phyloP scores from a whole-genome alignment of 23 tunicate genomes.

The Trididemnum clinides region DNA sequence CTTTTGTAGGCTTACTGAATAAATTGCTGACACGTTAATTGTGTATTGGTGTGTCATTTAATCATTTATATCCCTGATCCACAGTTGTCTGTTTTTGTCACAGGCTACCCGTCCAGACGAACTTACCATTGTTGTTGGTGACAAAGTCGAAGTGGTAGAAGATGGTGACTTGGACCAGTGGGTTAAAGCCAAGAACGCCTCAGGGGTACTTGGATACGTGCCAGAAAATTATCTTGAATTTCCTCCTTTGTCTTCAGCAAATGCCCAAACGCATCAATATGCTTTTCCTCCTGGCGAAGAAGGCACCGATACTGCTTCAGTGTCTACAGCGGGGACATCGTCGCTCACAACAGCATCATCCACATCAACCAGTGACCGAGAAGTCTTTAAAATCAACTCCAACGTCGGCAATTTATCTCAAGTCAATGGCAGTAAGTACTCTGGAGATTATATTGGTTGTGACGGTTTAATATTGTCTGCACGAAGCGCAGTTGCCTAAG shows the following conservation, averaged over 20 bases:
- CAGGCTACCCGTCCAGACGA: slow-evolving; percentile 89
- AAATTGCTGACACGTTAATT: no score
- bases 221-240: slow-evolving; percentile 89
- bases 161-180: slow-evolving; percentile 95
- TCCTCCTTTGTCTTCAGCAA: slow-evolving; percentile 35
- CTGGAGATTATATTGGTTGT: no score
- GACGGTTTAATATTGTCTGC: no score
- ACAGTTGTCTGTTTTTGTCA: neutral
- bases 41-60: no score
- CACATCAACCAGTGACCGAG: slow-evolving; percentile 37
- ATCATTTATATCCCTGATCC: no score
- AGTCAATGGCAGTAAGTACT: neutral
- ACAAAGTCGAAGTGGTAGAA: slow-evolving; percentile 81
- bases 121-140: slow-evolving; percentile 79
- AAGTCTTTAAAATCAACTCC: slow-evolving; percentile 42
- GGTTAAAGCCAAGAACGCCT: slow-evolving; percentile 71
- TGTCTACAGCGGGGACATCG: slow-evolving; percentile 55
- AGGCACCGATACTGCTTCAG: slow-evolving; percentile 25
- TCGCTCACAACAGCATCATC: slow-evolving; percentile 42
- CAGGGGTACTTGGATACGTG: slow-evolving; percentile 66
- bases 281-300: slow-evolving; percentile 53
- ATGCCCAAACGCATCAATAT: slow-evolving; percentile 36
- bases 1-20: no score
- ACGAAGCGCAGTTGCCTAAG: no score
- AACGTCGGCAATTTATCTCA: neutral